Evolutionary conservation across 1,140 invertebrate species (phyloP).

Genomic region (Bombus haemorrhoidalis): DNA sequence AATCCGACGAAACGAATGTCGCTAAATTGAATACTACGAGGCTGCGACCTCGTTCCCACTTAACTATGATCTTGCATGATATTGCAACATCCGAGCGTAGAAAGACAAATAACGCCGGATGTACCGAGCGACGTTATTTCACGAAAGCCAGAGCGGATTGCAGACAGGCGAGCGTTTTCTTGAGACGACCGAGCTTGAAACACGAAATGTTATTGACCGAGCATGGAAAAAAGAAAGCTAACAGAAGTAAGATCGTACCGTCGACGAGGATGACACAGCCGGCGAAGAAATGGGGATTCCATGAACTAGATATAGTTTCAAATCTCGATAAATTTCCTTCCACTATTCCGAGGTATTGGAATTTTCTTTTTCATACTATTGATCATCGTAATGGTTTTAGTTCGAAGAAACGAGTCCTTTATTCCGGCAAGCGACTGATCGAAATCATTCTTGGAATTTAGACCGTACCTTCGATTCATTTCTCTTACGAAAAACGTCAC

Average conservation of each 20-base stretch:
- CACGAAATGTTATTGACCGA: slow-evolving; percentile 25
- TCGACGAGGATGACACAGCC: too few species aligned
- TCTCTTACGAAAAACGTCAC: not conserved
- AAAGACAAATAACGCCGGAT: slow-evolving; percentile 61
- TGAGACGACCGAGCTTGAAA: not conserved
- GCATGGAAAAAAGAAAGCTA: not conserved
- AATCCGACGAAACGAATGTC: slow-evolving; percentile 37
- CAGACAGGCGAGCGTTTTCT: not conserved
- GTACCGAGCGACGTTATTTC: slow-evolving; percentile 57
- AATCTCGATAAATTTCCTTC: not conserved
- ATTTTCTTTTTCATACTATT: not conserved
- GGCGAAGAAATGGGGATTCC: not conserved
- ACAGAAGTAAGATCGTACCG: not conserved
- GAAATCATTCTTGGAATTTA: not conserved
- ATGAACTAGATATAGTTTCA: not conserved
- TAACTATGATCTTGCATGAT: slow-evolving; percentile 63
- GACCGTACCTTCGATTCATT: not conserved
- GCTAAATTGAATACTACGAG: slow-evolving; percentile 49
- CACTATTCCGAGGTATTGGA: not conserved
- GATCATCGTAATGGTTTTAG: not conserved
- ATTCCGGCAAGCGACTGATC: not conserved
- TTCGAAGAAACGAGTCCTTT: not conserved
- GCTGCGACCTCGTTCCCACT: slow-evolving; percentile 56
- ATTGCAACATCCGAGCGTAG: slow-evolving; percentile 51
- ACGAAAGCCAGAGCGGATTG: not conserved